These are phyloP conservation scores for Anabas testudineus DNA, from an alignment of 2,797 vertebrate species.

Conservation along the genomic window DNA sequence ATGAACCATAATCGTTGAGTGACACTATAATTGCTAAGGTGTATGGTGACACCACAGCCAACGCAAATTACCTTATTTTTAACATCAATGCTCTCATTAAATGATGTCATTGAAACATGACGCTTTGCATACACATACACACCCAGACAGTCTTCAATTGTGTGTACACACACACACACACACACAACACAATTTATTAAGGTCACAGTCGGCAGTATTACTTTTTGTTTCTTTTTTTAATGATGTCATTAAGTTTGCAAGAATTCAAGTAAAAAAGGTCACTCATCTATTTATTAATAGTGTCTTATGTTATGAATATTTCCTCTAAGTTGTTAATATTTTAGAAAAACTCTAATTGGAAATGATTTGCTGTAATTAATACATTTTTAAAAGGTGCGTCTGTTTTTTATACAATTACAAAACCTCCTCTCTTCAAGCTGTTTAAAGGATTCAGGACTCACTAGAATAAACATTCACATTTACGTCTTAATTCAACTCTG, in stretches of 20 bases:
- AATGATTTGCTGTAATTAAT: background rate
- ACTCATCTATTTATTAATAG: background rate
- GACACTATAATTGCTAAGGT: constrained; percentile 80
- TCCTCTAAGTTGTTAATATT: background rate
- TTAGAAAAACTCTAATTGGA: background rate
- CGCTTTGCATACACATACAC: constrained; percentile 48
- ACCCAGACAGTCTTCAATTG: constrained; percentile 1
- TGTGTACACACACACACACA: background rate
- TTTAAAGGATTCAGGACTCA: background rate
- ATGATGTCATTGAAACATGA: constrained; percentile 80
- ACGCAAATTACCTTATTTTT: constrained; percentile 78
- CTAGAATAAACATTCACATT: constrained; percentile 22
- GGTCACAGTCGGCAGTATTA: background rate
- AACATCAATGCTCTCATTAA: constrained; percentile 78
- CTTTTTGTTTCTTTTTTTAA: background rate
- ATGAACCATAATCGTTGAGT: constrained; percentile 81
- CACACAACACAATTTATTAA: no score
- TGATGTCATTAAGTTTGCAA: background rate
- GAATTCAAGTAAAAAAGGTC: background rate
- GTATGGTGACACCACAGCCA: constrained; percentile 76
- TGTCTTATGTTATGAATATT: background rate
- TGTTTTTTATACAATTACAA: background rate
- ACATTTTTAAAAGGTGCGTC: background rate
- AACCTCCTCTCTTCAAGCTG: background rate
- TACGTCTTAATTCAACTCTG: constrained; percentile 17